These are phyloP conservation scores for Osmerus mordax DNA, from an alignment of 2,113 vertebrate genomes.

Conservation along the genomic window DNA sequence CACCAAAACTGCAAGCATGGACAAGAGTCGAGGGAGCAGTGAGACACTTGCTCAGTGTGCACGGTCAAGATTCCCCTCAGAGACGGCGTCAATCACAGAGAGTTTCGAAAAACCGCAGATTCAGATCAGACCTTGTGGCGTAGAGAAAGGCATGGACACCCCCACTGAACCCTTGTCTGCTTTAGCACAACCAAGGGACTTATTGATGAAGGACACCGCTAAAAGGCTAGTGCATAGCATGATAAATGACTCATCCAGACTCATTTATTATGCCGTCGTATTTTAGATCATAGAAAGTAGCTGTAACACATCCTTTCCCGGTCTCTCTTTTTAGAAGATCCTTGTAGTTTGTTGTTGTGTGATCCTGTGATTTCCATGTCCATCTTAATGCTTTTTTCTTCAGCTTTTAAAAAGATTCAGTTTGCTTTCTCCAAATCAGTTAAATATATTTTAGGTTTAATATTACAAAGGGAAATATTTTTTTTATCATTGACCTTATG, in stretches of 20 bases:
- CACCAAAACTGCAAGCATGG: conserved; percentile 54
- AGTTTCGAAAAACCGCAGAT: conserved; percentile 37
- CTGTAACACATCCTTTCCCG: not conserved
- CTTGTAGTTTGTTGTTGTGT: not conserved
- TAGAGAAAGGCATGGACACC: conserved; percentile 40
- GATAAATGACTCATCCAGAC: conserved; percentile 75
- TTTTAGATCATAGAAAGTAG: conserved; percentile 20
- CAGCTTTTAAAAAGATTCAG: no score
- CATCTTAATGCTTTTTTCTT: not conserved
- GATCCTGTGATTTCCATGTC: not conserved
- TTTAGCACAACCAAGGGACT: conserved; percentile 50
- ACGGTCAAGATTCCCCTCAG: conserved; percentile 34
- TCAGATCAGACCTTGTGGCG: conserved; percentile 35
- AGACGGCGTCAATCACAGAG: conserved; percentile 39
- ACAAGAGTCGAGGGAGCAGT: conserved; percentile 32
- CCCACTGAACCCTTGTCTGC: conserved; percentile 17
- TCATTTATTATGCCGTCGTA: conserved; percentile 78
- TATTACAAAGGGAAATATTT: not conserved
- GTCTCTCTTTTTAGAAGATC: not conserved
- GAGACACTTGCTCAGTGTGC: conserved; percentile 48
- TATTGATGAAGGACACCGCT: conserved; percentile 53
- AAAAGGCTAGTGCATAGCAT: conserved; percentile 91
- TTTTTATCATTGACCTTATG: not conserved
- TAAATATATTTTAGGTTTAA: not conserved
- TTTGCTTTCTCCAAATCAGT: no score